Conservation (phyloP, 2,888 invertebrate genomes). For the Erannis defoliaria region DNA sequence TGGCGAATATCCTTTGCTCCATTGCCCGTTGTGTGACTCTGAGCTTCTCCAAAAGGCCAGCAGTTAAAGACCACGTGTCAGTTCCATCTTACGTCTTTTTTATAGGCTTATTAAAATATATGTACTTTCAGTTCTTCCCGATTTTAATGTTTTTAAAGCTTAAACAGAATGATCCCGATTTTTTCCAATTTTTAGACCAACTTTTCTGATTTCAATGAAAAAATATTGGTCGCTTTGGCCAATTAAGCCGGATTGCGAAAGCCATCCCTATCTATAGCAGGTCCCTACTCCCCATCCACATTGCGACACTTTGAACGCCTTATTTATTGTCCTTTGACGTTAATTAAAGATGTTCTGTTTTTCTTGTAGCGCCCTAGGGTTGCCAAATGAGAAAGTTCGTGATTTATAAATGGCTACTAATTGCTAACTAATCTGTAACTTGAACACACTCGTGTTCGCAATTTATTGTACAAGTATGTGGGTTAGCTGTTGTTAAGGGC, state of each 20-base stretch:
- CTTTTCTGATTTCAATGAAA: no score
- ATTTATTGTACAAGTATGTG: slow-evolving; percentile 32
- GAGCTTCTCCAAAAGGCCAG: no score
- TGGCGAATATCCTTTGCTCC: no score
- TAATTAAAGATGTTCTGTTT: slow-evolving; percentile 47
- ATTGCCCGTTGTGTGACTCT: no score
- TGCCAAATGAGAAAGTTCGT: slow-evolving; percentile 42
- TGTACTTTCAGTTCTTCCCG: no score
- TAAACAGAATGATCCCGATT: no score
- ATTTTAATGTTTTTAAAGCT: no score
- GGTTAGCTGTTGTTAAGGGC: slow-evolving; percentile 3
- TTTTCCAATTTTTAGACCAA: no score
- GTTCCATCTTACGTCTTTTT: no score
- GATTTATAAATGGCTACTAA: slow-evolving; percentile 38
- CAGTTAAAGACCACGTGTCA: no score
- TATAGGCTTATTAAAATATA: no score
- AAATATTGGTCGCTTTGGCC: no score
- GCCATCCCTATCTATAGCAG: neutral
- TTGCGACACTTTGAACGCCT: slow-evolving; percentile 44
- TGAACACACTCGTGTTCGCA: slow-evolving; percentile 26
- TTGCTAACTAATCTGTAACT: slow-evolving; percentile 42
- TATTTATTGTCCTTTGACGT: slow-evolving; percentile 50
- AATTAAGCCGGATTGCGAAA: slow-evolving; percentile 6
- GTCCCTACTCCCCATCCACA: slow-evolving; percentile 37
- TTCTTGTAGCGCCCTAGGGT: slow-evolving; percentile 36